Evolutionary conservation across 92 coral and sea anemone genomes (phyloP), one percentile per base, ranked within the genome.

Genomic region (Epizoanthus ramosus): DNA sequence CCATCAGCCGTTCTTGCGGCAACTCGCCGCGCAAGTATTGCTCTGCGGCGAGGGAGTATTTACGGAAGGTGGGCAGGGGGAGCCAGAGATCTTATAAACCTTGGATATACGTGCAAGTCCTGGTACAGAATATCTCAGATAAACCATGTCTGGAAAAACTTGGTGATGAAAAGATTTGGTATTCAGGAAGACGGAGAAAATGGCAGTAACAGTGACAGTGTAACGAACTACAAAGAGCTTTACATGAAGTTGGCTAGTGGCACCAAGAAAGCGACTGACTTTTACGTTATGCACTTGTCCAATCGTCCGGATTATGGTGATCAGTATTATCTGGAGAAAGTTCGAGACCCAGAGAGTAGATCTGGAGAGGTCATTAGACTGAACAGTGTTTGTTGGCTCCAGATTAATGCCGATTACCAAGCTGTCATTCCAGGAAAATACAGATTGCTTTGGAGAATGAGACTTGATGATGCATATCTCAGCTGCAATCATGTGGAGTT

Each of bases 401-500:
- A 87, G 64, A 79, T 92, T 14, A 84, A 80, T 67, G 81, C 73
- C 57, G 68, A 56, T 28, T 89, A 87, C 53, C 57, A 41, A 16
- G 79, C 91, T 35, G 93, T 92, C 19, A 65, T 87, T 28, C 93
- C 93, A 16, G 95, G 95, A 31, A 80, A 68, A 73, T 92, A 92
- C 60, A 43, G 56, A 15, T 64, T 89, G 75, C 41, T 83, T 68
- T 92, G 92, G 90, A 86, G 90, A 19, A 89, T 92, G 93, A 87
- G 75, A 80, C 83, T 92, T 6, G 89, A 92, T 52, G 67, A 70
- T 28, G 93, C 77, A 17, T 92, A 84, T 72, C 80, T 87, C 16
- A 89, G 86, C 60, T 76, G 91, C 10, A 90, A 71, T 33, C 84
- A 72, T 23, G 88, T 92, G 37, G 91, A 89, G 65, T 92, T 89